A percentile compares a stretch with the other conserved stretches of the same genome.
These are phyloP conservation scores for Drosophila setifemur DNA, from an alignment of 1,140 invertebrate genomes.

Conservation along the genomic window DNA sequence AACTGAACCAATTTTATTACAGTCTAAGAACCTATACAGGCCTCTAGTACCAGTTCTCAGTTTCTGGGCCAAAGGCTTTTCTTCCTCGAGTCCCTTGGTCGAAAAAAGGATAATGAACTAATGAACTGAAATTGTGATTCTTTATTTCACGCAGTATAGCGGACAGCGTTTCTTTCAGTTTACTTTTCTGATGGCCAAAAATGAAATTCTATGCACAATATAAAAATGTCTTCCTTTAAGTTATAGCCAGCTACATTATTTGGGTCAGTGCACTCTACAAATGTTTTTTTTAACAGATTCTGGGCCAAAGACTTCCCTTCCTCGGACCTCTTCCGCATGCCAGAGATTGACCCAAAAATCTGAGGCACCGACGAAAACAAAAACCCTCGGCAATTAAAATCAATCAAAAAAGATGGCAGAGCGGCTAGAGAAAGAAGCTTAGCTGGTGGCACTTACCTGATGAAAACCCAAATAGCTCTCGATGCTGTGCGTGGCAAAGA, in stretches of 20 bases:
- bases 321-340: conserved; percentile 33
- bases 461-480: conserved; percentile 99
- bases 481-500: conserved; percentile 99
- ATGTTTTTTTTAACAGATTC: background rate
- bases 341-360: conserved; percentile 44
- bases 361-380: background rate
- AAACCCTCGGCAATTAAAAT: conserved; percentile 67
- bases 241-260: no score
- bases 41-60: background rate
- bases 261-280: background rate
- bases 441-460: conserved; percentile 89
- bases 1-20: background rate
- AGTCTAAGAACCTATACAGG: background rate
- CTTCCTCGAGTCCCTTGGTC: no score
- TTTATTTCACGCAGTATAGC: no score
- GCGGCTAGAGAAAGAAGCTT: background rate
- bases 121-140: no score
- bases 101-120: no score
- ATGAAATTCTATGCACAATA: no score
- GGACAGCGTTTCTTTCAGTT: no score
- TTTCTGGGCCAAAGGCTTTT: no score
- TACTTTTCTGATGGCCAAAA: no score
- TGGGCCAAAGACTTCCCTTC: conserved; percentile 8
- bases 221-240: no score
- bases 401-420: conserved; percentile 59